Evolutionary conservation across 2,888 invertebrate genomes (phyloP), one percentile per base, ranked within the genome.

Genomic region (Drosophila buzzatii): DNA sequence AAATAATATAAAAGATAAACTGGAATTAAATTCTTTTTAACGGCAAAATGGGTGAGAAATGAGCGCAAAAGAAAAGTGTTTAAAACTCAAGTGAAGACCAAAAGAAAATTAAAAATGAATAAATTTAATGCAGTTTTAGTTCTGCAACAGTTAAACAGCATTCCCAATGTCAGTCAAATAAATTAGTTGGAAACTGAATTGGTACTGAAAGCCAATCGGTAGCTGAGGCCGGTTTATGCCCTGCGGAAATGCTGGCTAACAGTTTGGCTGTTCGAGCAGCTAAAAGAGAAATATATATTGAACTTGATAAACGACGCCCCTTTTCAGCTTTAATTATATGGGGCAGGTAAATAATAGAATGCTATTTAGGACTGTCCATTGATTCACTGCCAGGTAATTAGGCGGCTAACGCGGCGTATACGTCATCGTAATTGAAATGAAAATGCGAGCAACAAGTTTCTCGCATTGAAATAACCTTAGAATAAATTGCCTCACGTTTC

Each of bases 401-500:
- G 67, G 42, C 66, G 82, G 55, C 70, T 71, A 76, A 76, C 70
- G 64, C 67, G 60, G 76, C 79, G 79, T 70, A 84, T 84, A 84
- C 89, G 89, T 85, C 85, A 89, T 85, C 79, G 72, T 84, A 89
- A 84, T 89, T 86, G 81, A 85, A 89, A 84, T 84, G 72, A 77
- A 85, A 81, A 81, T 81, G 87, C 76, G 87, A 76, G 85, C 85
- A 85, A 85, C 85, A 85, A 89, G 85, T 85, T 81, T 79, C 82
- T 81, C 70, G 76, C 33, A 35, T 59, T 75, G 70, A 70, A 76
- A 90, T 81, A 86, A 90, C 88, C 90, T 86, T 90, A 88, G 81
- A 88, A 86, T 90, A 82, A 90, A 90, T 86, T 85, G 79, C 89
- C 77, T 77, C 90, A 86, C 90, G 90, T 90, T 86, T 86, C 90